These are phyloP conservation scores for Germaria angustata DNA, from an alignment of 2,888 invertebrate species.

Conservation along the genomic window DNA sequence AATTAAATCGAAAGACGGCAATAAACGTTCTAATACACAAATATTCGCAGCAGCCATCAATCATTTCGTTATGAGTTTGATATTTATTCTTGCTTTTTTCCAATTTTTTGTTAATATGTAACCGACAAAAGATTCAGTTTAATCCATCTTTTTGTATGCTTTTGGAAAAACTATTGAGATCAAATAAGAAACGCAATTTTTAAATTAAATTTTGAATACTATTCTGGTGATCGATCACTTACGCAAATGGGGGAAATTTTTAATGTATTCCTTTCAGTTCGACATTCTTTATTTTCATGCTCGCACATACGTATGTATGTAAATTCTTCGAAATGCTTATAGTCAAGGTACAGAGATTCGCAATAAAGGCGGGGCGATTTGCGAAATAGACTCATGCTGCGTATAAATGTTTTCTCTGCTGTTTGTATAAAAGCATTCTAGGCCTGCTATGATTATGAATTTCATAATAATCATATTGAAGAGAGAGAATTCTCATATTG, in stretches of 20 bases:
- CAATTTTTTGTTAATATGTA: not conserved
- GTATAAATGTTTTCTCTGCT: too few relatives aligned
- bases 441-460: too few relatives aligned
- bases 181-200: not conserved
- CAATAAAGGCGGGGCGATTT: too few relatives aligned
- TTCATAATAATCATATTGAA: too few relatives aligned
- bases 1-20: constrained; percentile 17
- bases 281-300: constrained; percentile 14
- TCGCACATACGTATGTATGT: too few relatives aligned
- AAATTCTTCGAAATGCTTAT: too few relatives aligned
- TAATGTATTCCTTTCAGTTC: not conserved
- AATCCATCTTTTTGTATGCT: not conserved
- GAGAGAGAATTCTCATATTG: too few relatives aligned
- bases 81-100: not conserved
- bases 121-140: not conserved
- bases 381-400: too few relatives aligned
- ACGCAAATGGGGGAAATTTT: not conserved
- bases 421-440: too few relatives aligned
- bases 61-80: constrained; percentile 6
- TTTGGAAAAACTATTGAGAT: not conserved
- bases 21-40: constrained; percentile 23
- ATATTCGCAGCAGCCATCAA: constrained; percentile 29
- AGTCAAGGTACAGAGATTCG: too few relatives aligned
- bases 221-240: constrained; percentile 19
- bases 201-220: not conserved